Evolutionary conservation across 2,888 invertebrate species (phyloP).

Genomic region (Hypomecis atomaria): DNA sequence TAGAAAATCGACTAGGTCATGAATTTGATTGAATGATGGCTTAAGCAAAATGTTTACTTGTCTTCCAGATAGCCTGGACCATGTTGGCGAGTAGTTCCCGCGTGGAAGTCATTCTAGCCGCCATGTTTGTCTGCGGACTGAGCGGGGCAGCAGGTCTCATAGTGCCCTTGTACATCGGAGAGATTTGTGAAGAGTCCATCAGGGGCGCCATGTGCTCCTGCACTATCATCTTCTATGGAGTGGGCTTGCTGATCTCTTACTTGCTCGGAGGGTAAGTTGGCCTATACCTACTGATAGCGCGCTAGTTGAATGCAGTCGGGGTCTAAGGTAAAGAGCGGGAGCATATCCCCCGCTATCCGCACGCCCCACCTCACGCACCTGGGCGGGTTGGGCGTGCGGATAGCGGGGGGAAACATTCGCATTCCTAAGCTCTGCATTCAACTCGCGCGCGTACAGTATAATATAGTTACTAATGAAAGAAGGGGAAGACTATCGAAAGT

Average conservation of each 20-base stretch:
- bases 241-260: conserved; percentile 67
- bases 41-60: not conserved
- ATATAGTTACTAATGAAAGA: too few relatives aligned
- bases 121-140: conserved; percentile 65
- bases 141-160: conserved; percentile 57
- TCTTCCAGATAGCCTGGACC: conserved; percentile 60
- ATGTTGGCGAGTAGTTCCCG: conserved; percentile 50
- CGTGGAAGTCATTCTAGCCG: conserved; percentile 60
- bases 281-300: too few relatives aligned
- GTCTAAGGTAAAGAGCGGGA: too few relatives aligned
- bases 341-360: too few relatives aligned
- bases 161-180: conserved; percentile 62
- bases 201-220: conserved; percentile 66
- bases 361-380: too few relatives aligned
- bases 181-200: conserved; percentile 68
- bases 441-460: too few relatives aligned
- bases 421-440: too few relatives aligned
- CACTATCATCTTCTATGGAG: conserved; percentile 57
- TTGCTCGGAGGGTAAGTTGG: conserved; percentile 56
- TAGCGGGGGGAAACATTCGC: too few relatives aligned
- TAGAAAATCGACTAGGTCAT: too few relatives aligned
- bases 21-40: not conserved
- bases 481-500: too few relatives aligned
- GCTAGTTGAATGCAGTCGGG: too few relatives aligned
- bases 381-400: too few relatives aligned